phyloP scores from a whole-genome alignment of 2,888 invertebrate species.

The Copidosoma aretas region DNA sequence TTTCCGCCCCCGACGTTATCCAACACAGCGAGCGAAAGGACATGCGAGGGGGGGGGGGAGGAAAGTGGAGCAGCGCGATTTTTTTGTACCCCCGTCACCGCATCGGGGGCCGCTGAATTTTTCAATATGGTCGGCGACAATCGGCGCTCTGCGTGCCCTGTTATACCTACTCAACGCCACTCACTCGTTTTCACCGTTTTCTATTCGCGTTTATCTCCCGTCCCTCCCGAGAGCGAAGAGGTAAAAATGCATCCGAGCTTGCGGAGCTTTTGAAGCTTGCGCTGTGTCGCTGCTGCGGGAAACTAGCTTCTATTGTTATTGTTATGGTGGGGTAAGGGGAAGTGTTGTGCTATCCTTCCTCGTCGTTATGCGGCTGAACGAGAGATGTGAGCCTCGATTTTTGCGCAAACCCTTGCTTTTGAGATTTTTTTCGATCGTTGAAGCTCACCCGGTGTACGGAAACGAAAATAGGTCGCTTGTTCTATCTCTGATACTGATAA shows the following conservation, averaged over 20 bases:
- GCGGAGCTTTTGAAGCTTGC: background rate
- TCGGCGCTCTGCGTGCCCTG: slow-evolving; percentile 16
- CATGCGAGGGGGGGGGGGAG: background rate
- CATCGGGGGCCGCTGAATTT: slow-evolving; percentile 38
- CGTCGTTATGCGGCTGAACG: slow-evolving; percentile 20
- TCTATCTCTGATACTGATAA: no score
- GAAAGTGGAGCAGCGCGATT: slow-evolving; percentile 20
- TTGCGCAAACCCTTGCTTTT: no score
- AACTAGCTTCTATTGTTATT: no score
- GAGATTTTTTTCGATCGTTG: no score
- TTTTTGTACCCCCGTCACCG: slow-evolving; percentile 8
- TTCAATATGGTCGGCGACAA: slow-evolving; percentile 39
- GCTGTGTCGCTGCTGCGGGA: no score
- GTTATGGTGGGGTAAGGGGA: no score
- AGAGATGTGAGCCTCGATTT: no score
- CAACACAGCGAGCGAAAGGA: background rate
- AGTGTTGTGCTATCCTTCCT: slow-evolving; percentile 23
- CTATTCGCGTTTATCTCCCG: slow-evolving; percentile 8
- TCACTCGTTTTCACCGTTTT: slow-evolving; percentile 2
- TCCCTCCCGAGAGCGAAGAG: background rate
- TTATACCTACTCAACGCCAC: slow-evolving; percentile 18
- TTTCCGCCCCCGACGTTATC: slow-evolving; percentile 55
- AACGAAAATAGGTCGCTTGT: no score
- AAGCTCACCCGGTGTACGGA: no score
- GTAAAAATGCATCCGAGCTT: background rate